Conservation (phyloP, 2,113 vertebrate genomes). For the Coreoperca whiteheadi region DNA sequence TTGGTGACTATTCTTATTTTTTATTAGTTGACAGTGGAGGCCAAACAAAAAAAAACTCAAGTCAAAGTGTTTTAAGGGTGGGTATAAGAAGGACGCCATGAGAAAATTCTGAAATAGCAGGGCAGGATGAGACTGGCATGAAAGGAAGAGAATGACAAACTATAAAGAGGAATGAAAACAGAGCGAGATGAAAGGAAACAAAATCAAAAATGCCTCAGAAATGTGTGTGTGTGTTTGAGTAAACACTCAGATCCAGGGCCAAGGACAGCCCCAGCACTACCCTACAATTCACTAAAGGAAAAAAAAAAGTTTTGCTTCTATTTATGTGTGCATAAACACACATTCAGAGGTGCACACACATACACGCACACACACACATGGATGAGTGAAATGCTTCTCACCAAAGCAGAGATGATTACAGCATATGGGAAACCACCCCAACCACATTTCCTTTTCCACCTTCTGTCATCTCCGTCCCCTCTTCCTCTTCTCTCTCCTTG, state of each 20-base stretch:
- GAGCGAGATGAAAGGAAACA: constrained; percentile 26
- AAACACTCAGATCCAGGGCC: constrained; percentile 54
- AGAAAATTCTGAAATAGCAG: neutral
- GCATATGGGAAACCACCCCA: constrained; percentile 48
- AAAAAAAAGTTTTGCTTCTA: constrained; percentile 50
- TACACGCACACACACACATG: constrained; percentile 35
- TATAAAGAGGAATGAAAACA: constrained; percentile 42
- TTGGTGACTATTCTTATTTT: neutral
- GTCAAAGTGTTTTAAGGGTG: neutral
- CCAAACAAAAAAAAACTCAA: neutral
- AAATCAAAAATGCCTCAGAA: constrained; percentile 26
- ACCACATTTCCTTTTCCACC: constrained; percentile 54
- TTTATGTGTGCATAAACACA: constrained; percentile 27
- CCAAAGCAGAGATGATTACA: constrained; percentile 69
- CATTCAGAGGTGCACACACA: constrained; percentile 32
- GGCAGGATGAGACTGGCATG: neutral
- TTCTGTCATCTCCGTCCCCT: constrained; percentile 42
- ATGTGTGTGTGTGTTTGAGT: constrained; percentile 13
- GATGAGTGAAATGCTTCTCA: constrained; percentile 60
- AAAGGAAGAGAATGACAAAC: constrained; percentile 16
- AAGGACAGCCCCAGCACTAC: constrained; percentile 48
- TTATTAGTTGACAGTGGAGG: neutral
- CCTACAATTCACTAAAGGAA: constrained; percentile 57
- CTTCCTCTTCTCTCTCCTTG: constrained; percentile 16
- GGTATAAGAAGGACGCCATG: neutral